phyloP scores from a whole-genome alignment of 2,888 invertebrate species.

The Drosophila neutralis region DNA sequence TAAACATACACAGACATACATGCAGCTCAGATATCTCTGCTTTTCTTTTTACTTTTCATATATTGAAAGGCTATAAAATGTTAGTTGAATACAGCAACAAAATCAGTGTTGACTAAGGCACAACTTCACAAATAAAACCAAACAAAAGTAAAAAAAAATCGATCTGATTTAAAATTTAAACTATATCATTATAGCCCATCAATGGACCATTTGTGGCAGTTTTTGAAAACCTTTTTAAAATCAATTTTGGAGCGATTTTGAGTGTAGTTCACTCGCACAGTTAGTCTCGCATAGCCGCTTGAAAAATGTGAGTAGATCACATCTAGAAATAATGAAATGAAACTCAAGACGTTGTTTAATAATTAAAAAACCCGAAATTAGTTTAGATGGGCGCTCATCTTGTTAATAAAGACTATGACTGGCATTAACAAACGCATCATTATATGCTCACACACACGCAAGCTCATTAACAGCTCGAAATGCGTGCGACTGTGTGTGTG shows the following conservation, averaged over 20 bases:
- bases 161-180: background rate
- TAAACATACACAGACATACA: background rate
- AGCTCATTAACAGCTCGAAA: conserved; percentile 38
- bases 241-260: background rate
- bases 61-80: background rate
- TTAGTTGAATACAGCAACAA: background rate
- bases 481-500: conserved; percentile 15
- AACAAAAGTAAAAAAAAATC: background rate
- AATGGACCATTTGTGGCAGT: background rate
- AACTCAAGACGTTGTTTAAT: conserved; percentile 42
- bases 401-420: conserved; percentile 71
- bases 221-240: too few species aligned
- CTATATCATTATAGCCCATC: background rate
- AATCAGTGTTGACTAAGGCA: background rate
- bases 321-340: conserved; percentile 30
- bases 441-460: conserved; percentile 35
- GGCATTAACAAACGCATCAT: conserved; percentile 70
- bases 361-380: conserved; percentile 64
- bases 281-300: background rate
- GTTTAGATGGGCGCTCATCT: conserved; percentile 56
- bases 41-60: background rate
- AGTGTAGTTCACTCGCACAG: background rate
- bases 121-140: background rate
- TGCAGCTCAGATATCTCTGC: background rate
- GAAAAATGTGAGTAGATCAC: conserved; percentile 2